Evolutionary conservation across 2,888 invertebrate genomes (phyloP).

Genomic region (Phymatocera aterrima): DNA sequence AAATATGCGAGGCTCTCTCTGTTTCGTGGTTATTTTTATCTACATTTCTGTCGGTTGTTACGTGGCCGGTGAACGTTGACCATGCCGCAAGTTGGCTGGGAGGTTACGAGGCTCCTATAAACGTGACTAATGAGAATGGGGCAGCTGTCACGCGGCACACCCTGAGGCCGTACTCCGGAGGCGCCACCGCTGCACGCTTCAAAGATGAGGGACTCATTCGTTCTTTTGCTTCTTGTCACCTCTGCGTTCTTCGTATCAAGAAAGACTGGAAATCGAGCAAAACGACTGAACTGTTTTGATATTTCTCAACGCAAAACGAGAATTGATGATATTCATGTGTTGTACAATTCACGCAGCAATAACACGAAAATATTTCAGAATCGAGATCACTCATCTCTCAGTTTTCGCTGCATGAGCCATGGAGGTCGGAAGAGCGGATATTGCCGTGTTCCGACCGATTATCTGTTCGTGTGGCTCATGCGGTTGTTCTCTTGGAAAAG

Average conservation of each 20-base stretch:
- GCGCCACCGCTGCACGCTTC: slow-evolving; percentile 24
- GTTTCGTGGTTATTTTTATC: not conserved
- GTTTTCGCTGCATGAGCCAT: no score
- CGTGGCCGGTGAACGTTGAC: slow-evolving; percentile 3
- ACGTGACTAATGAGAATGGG: slow-evolving; percentile 63
- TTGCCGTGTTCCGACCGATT: no score
- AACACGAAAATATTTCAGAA: no score
- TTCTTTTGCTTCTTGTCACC: not conserved
- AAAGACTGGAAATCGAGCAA: not conserved
- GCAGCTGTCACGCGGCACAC: slow-evolving; percentile 57
- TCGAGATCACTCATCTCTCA: no score
- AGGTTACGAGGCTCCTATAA: slow-evolving; percentile 54
- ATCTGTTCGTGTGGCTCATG: no score
- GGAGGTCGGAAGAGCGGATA: no score
- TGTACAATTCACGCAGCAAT: no score
- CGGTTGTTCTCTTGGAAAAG: no score
- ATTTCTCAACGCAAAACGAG: no score
- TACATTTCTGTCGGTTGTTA: not conserved
- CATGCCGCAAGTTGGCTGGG: slow-evolving; percentile 44
- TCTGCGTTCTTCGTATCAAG: not conserved
- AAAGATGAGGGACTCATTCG: not conserved
- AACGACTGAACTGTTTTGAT: no score
- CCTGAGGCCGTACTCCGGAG: slow-evolving; percentile 47
- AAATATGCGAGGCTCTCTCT: slow-evolving; percentile 18
- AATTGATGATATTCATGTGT: no score